Base-by-base conservation (phyloP, 1,140 invertebrate genomes). In the Bemisia tabaci region DNA sequence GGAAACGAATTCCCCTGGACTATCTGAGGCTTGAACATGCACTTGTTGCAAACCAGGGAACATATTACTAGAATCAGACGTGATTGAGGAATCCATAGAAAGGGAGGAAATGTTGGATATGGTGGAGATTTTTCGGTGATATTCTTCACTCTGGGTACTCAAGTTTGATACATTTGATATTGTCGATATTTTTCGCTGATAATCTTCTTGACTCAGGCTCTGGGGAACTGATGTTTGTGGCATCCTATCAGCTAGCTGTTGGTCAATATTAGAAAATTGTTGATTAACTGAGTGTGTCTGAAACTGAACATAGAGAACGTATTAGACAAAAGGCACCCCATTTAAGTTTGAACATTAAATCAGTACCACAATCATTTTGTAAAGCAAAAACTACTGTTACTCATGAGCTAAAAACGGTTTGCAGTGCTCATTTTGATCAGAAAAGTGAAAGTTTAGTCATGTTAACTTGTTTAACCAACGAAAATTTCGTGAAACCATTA, bases 171-270 rank as follows among this genome's bases (percentile, higher is more conserved):
- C 33, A 48, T 48, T 48, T 48, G 33, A 48, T 22, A 65, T 65
- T 2, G 48, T 39, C 1, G 63, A 65, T 64, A 69, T 69, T 60
- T 69, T 69, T 33, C 68, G 65, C 25, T 69, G 59, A 39, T 66
- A 66, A 23, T 69, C 68, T 33, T 61, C 64, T 24, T 67, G 66
- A 59, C 39, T 62, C 26, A 67, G 17, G 17, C 33, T 48, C 17
- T 48, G 33, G 17, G 33, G 33, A 48, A 17, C 33, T 5, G 5
- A 48, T 17, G 17, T 48, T 48, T 48, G 33, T 48, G 33, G 17
- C n/a, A n/a, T n/a, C n/a, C n/a, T n/a, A n/a, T n/a, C n/a, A 48
- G 33, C 5, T 9, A 48, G 5, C 33, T 48, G 33, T 48, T 48
- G 33, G 17, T 48, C 33, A 17, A 9, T 48, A 17, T 5, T 5